Evolutionary conservation across 92 coral and sea anemone genomes (phyloP).

Genomic region (Phymanthus crucifer): DNA sequence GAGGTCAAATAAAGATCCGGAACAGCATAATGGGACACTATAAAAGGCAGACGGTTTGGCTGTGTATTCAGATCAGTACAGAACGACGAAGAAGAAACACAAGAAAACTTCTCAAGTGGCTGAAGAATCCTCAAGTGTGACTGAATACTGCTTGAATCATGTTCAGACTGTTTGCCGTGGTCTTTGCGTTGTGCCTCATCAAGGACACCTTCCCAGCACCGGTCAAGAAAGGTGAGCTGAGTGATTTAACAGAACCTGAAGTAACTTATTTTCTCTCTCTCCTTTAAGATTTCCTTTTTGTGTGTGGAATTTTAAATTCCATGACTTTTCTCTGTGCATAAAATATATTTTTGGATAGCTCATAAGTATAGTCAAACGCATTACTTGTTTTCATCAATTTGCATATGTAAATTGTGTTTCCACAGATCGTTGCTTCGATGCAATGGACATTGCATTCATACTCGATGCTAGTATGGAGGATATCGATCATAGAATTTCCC

Average conservation of each 20-base stretch:
- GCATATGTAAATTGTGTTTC: not conserved
- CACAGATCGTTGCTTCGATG: slow-evolving; percentile 46
- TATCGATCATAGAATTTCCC: slow-evolving; percentile 44
- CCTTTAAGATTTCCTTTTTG: not conserved
- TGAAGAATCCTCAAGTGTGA: not conserved
- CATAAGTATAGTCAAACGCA: too few species aligned
- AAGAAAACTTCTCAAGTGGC: not conserved
- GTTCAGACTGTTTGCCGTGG: not conserved
- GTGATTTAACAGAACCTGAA: not conserved
- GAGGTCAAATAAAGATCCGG: not conserved
- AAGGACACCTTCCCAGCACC: not conserved
- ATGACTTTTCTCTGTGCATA: too few species aligned
- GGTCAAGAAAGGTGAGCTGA: not conserved
- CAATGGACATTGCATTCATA: slow-evolving; percentile 47
- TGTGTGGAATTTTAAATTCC: too few species aligned
- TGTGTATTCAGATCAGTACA: slow-evolving; percentile 4
- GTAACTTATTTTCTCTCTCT: not conserved
- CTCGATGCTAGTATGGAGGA: slow-evolving; percentile 59
- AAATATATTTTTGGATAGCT: too few species aligned
- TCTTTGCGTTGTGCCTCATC: not conserved
- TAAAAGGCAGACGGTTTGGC: not conserved
- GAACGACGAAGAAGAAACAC: not conserved
- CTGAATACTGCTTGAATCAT: not conserved
- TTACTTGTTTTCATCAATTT: not conserved
- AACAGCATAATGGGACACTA: not conserved